Base-by-base conservation (phyloP, 1,140 invertebrate species). In the Eciton burchellii region DNA sequence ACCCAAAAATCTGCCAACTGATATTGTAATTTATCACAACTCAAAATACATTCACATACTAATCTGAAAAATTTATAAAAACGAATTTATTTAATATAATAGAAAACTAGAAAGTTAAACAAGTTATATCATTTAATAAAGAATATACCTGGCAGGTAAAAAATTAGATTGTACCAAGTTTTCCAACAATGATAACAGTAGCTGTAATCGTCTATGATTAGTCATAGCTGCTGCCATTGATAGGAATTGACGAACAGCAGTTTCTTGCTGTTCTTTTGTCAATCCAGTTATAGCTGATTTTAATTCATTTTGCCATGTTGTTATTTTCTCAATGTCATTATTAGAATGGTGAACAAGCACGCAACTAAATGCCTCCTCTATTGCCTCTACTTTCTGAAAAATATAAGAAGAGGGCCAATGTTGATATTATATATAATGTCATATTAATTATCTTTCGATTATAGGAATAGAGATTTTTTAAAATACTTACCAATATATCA, bases 361-460 rank as follows among this genome's bases (percentile, higher is more conserved):
- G 88, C 96, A 97, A 92, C 97, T 97, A 88, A 98, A 98, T 0
- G 97, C 97, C 93, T 98, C 97, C 90, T 98, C 97, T 57, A 98
- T 96, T 1, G 96, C 94, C 91, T 98, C 97, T 3, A 97, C 96
- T 93, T 95, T 96, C 96, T 98, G 72, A 93, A 94, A 85, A 77
- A 81, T 3, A 62, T 16, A 84, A 84, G 59, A 63, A 45, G n/a
- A 41, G 57, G 1, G n/a, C 12, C 9, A 11, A 54, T 35, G 29
- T 49, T 21, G 16, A n/a, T n/a, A n/a, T n/a, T n/a, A n/a, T n/a
- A n/a, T n/a, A n/a, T n/a, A n/a, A n/a, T n/a, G n/a, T n/a, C 60
- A 54, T 8, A n/a, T 49, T 3, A 19, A 24, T 26, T 4, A 56
- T 26, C 1, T 59, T n/a, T 73, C 1, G 4, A 43, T 47, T 29